Conservation (phyloP, 2,113 vertebrate species). For the Alosa alosa region DNA sequence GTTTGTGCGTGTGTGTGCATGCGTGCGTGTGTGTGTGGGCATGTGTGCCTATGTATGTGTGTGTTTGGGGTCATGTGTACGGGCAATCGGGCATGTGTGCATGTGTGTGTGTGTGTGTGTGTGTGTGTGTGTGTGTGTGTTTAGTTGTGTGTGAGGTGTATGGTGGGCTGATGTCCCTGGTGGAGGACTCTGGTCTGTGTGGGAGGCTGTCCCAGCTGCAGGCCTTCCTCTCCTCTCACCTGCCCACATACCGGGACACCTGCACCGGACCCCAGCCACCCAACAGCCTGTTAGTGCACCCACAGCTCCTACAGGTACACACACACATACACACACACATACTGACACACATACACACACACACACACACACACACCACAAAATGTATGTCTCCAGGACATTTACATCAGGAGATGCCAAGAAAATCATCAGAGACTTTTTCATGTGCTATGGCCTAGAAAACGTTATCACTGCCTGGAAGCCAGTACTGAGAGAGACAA, state of each 20-base stretch:
- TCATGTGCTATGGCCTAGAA: no score
- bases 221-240: conserved; percentile 70
- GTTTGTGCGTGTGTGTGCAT: no score
- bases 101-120: not conserved
- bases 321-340: not conserved
- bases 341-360: not conserved
- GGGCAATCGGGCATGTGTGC: no score
- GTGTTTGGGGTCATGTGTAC: no score
- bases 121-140: not conserved
- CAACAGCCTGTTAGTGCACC: conserved; percentile 64
- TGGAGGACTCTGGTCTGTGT: conserved; percentile 66
- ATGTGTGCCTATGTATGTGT: no score
- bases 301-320: conserved; percentile 35
- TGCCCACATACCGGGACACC: conserved; percentile 65
- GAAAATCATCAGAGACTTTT: no score
- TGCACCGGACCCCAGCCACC: conserved; percentile 70
- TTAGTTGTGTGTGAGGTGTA: not conserved
- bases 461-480: no score
- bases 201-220: conserved; percentile 76
- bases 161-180: conserved; percentile 56
- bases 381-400: no score
- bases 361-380: not conserved
- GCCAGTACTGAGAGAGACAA: no score
- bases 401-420: no score
- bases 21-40: no score